Evolutionary conservation across 2,888 invertebrate genomes (phyloP), one percentile per base, ranked within the genome.

Genomic region (Aethes cnicana): DNA sequence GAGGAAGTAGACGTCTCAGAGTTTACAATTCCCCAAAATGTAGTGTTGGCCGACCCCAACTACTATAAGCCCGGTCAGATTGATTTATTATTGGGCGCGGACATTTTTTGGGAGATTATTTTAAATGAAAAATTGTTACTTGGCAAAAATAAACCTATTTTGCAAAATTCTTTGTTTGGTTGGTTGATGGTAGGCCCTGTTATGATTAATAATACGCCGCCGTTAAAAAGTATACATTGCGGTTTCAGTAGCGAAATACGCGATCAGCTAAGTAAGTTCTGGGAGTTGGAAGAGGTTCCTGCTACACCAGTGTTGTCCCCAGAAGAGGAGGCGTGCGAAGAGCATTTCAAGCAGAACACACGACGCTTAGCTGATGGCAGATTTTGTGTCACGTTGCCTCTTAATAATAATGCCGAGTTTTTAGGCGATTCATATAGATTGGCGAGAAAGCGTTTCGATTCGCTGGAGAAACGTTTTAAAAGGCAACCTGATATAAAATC

Each of bases 231-330:
- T 14, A 33, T 35, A 12, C 26, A 39, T 18, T 48, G 47, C 16
- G 37, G 37, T 16, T 48, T 48, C 23, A 48, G 20, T 35, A 37
- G 28, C 14, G 44, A 39, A 26, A 53, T 47, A 21, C 32, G 48
- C 36, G 36, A 35, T 39, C 17, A 11, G 32, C 7, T 46, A 33
- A 49, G 47, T 41, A 53, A 50, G 9, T 62, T 65, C 57, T 64
- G 63, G 67, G 53, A 61, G 48, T 41, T 64, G 5, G 63, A 70
- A 57, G 62, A 63, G 47, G 20, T 59, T 28, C 53, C 56, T 5
- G 7, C 37, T 8, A 36, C 33, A 12, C 17, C 21, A 18, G 16
- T 46, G 23, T 50, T 53, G 12, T 59, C 62, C 2, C 33, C 32
- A 8, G 64, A 59, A 11, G 62, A 68, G 14, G 52, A 55, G 17